Evolutionary conservation across 2,888 invertebrate species (phyloP).

Genomic region (Phalera bucephala): DNA sequence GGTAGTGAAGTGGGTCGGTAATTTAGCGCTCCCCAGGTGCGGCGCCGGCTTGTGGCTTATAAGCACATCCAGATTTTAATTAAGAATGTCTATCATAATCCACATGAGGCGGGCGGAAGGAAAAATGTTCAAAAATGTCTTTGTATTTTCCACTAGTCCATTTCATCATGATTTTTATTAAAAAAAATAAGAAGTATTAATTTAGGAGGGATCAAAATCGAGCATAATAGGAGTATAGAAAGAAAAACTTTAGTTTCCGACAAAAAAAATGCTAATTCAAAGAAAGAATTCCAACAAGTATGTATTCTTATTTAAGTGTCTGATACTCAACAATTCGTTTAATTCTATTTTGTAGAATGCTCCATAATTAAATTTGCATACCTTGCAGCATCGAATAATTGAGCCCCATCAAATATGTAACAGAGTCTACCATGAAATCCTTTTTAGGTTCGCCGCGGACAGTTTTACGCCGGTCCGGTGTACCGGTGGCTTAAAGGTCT

Average conservation of each 20-base stretch:
- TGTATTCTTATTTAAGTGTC: too few relatives aligned
- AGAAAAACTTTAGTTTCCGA: too few relatives aligned
- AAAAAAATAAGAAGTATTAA: too few relatives aligned
- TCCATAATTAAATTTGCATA: too few relatives aligned
- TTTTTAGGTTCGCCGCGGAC: constrained; percentile 70
- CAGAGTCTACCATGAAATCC: constrained; percentile 73
- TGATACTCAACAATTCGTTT: too few relatives aligned
- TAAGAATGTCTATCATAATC: constrained; percentile 65
- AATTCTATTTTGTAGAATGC: too few relatives aligned
- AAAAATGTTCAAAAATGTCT: constrained; percentile 27
- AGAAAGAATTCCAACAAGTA: too few relatives aligned
- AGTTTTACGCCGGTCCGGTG: constrained; percentile 65
- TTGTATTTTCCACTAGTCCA: too few relatives aligned
- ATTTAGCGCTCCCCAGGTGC: constrained; percentile 72
- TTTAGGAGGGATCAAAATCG: too few relatives aligned
- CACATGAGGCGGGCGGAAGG: constrained; percentile 41
- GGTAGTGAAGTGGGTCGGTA: constrained; percentile 35
- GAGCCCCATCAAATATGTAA: constrained; percentile 71
- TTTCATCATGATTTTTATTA: too few relatives aligned
- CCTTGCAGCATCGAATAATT: constrained; percentile 60
- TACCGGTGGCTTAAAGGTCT: constrained; percentile 70
- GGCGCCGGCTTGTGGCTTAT: constrained; percentile 59
- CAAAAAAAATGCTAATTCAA: too few relatives aligned
- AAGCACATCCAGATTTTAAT: constrained; percentile 71
- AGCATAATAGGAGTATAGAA: too few relatives aligned